These are phyloP conservation scores for Delphinus delphis DNA, from an alignment of 2,113 vertebrate genomes.

Conservation along the genomic window DNA sequence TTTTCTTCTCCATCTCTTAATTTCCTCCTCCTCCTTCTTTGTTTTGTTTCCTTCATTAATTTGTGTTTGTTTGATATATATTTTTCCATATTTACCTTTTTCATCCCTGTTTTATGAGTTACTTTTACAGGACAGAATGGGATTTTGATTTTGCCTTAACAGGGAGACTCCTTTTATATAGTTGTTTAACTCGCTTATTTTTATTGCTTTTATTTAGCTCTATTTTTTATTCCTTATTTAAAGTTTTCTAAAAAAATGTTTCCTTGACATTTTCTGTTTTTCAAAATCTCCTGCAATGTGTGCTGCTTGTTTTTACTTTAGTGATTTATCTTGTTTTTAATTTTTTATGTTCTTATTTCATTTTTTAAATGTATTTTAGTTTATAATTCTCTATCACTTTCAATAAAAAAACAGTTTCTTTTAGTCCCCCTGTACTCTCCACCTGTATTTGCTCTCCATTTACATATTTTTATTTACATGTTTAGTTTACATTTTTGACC, in stretches of 20 bases:
- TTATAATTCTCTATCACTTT: background rate
- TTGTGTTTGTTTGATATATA: background rate
- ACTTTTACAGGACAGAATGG: background rate
- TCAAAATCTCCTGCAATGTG: background rate
- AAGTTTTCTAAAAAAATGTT: background rate
- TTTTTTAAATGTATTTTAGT: background rate
- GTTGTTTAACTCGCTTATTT: background rate
- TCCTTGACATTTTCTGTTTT: background rate
- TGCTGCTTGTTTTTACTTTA: background rate
- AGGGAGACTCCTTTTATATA: background rate
- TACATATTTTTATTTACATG: background rate
- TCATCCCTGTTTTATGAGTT: background rate
- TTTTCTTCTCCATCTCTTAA: background rate
- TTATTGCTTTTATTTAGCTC: background rate
- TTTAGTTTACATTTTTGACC: background rate
- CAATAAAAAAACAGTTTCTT: background rate
- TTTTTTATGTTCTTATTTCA: background rate
- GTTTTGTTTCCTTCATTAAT: background rate
- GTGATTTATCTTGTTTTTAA: background rate
- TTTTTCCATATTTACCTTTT: background rate
- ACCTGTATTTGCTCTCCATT: background rate
- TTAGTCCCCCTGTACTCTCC: background rate
- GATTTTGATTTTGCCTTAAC: background rate
- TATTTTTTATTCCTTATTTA: background rate
- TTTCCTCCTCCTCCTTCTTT: background rate